These are phyloP conservation scores for Pelecanoides urinatrix DNA, from an alignment of 2,113 vertebrate species.

Conservation along the genomic window DNA sequence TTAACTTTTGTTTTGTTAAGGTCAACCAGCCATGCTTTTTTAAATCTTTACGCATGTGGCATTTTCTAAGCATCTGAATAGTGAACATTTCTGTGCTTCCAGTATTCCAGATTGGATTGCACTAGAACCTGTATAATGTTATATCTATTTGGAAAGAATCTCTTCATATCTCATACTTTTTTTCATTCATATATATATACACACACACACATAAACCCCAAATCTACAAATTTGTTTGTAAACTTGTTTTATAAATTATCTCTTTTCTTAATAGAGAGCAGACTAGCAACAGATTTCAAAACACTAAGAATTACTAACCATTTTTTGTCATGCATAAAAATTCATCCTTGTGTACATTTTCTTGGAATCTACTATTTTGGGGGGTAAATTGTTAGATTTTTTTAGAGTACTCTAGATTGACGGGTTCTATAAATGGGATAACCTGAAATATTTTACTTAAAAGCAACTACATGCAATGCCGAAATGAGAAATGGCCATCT, in stretches of 20 bases:
- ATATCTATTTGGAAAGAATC: neutral
- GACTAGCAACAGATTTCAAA: neutral
- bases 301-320: neutral
- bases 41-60: neutral
- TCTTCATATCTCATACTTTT: neutral
- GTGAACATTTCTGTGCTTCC: neutral
- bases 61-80: neutral
- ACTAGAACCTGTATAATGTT: neutral
- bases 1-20: neutral
- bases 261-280: neutral
- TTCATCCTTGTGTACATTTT: neutral
- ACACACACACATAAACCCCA: neutral
- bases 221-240: neutral
- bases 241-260: neutral
- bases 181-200: neutral
- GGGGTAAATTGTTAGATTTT: neutral
- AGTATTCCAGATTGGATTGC: neutral
- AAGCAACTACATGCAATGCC: neutral
- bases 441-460: neutral
- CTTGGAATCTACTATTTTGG: neutral
- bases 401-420: neutral
- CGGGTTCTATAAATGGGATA: neutral
- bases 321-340: slow-evolving; percentile 15
- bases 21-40: neutral
- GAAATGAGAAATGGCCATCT: neutral